Evolutionary conservation across 2,888 invertebrate species (phyloP), one percentile per base, ranked within the genome.

Genomic region (Zeuzera pyrina): DNA sequence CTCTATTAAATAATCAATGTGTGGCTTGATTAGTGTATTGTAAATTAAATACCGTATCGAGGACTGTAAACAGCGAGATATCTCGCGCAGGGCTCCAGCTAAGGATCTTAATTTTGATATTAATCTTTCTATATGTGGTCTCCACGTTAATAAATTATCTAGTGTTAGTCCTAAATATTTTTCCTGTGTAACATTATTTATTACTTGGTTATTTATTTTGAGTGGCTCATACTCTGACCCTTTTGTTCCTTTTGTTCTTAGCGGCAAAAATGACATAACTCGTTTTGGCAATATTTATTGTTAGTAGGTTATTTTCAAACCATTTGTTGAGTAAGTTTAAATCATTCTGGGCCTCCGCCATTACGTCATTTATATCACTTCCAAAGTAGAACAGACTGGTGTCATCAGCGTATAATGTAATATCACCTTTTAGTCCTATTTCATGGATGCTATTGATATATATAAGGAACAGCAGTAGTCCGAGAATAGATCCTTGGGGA

Each of bases 331-430:
- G 19, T 1, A 29, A 10, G 15, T 45, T 12, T 3, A 45, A 23
- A 25, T 42, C 39, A 6, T 29, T 25, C 32, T 42, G 41, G n/a
- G 40, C 42, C 5, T 25, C 7, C 24, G 8, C 2, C 1, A 35
- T 28, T 3, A 41, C 31, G 3, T 23, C 7, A 3, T 36, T 7
- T 5, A 41, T 38, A 15, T 12, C 26, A 10, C 32, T 11, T 4
- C 43, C 41, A 35, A 31, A 41, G 14, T 43, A 40, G 10, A 43
- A 43, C n/a, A 43, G 22, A 15, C 38, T 29, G 5, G 42, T 45
- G 16, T 45, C 38, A 25, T 42, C 42, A 1, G 41, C 42, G 19
- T 37, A 42, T 1, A 45, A 10, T 4, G 35, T 38, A 2, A 42
- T 2, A 11, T 44, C 25, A 2, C 39, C 39, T 2, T 22, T 15